Conservation (phyloP, 2,888 invertebrate genomes). For the Agonopterix alstromeriana region DNA sequence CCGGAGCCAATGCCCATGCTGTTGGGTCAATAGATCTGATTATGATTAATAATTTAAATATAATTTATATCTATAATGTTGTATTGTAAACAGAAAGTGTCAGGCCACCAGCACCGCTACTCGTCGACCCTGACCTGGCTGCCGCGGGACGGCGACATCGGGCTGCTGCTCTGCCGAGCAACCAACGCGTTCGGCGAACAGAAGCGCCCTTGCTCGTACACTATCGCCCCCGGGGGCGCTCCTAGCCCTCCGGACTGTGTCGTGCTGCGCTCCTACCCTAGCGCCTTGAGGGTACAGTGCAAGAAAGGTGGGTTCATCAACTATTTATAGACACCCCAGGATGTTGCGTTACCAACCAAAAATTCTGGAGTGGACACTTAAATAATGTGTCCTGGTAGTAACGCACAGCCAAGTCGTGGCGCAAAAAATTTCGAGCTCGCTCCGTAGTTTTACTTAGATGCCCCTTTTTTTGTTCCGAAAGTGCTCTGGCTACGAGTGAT, state of each 20-base stretch:
- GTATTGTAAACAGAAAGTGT: conserved; percentile 34
- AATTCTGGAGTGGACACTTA: too few relatives aligned
- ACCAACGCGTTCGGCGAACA: conserved; percentile 53
- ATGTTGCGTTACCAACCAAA: too few relatives aligned
- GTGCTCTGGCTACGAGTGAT: too few relatives aligned
- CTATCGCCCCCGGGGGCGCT: conserved; percentile 35
- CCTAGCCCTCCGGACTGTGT: conserved; percentile 42
- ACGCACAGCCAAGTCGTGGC: too few relatives aligned
- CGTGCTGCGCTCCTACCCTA: conserved; percentile 26
- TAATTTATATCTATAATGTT: too few relatives aligned
- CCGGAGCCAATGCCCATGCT: too few relatives aligned
- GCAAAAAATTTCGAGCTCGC: too few relatives aligned
- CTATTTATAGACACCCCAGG: too few relatives aligned
- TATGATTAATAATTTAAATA: background rate
- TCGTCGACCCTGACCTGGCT: conserved; percentile 49
- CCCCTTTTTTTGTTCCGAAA: too few relatives aligned
- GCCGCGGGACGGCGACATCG: conserved; percentile 37
- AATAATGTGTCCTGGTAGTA: too few relatives aligned
- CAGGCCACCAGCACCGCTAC: conserved; percentile 39
- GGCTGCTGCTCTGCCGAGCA: conserved; percentile 45
- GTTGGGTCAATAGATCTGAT: too few relatives aligned
- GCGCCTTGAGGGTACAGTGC: conserved; percentile 35
- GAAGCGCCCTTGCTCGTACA: conserved; percentile 40
- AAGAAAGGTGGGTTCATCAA: conserved; percentile 33
- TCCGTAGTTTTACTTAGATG: too few relatives aligned